A percentile compares a stretch with the other conserved stretches of the same genome.
Evolutionary conservation across 2,797 vertebrate genomes (phyloP).

Genomic region (Pelodytes ibericus): DNA sequence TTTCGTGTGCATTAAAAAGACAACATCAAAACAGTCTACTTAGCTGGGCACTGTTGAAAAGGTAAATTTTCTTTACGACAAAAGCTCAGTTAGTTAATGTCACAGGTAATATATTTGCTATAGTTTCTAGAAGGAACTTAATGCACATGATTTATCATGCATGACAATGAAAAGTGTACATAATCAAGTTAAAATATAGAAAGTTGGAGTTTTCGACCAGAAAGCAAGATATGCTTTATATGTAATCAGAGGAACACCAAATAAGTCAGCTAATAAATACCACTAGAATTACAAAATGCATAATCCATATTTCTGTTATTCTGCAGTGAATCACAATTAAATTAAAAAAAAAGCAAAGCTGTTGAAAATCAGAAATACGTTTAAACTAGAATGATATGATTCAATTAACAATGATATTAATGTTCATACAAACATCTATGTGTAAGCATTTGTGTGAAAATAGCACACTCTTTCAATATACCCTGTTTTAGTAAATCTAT

Average conservation of each 20-base stretch:
- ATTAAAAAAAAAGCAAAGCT: no score
- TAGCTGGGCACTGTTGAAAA: slow-evolving; percentile 47
- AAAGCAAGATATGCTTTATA: slow-evolving; percentile 36
- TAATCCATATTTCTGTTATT: no score
- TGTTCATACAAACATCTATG: no score
- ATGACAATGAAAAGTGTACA: slow-evolving; percentile 52
- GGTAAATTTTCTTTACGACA: slow-evolving; percentile 70
- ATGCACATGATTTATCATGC: slow-evolving; percentile 70
- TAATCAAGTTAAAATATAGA: slow-evolving; percentile 58
- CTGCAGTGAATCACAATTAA: no score
- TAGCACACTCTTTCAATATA: no score
- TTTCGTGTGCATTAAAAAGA: no score
- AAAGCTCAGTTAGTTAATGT: slow-evolving; percentile 69
- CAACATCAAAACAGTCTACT: background rate
- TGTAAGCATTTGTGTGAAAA: no score
- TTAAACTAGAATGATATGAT: no score
- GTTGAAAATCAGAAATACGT: no score
- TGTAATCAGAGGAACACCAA: background rate
- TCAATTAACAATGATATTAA: no score
- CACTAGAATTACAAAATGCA: background rate
- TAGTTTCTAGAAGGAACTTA: slow-evolving; percentile 64
- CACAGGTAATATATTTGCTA: slow-evolving; percentile 62
- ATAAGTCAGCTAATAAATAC: slow-evolving; percentile 8
- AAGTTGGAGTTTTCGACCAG: slow-evolving; percentile 61
- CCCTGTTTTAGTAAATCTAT: no score